A percentile compares a stretch with the other conserved stretches of the same genome.
phyloP scores from a whole-genome alignment of 2,113 vertebrate genomes.

The Sisor rabdophorus region DNA sequence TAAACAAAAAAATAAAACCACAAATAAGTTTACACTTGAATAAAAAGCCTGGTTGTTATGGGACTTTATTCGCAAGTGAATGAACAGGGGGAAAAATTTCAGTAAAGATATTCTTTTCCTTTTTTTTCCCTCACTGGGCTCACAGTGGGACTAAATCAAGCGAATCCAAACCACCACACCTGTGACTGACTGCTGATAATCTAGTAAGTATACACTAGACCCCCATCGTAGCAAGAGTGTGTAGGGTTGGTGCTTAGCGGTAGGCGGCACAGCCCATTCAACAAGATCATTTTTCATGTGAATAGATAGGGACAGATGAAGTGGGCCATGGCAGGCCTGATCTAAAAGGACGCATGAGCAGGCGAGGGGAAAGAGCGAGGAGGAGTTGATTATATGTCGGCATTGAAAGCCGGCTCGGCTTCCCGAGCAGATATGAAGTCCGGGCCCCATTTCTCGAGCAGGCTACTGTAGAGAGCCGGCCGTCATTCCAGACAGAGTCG shows the following conservation, averaged over 20 bases:
- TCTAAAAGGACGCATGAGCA: slow-evolving; percentile 43
- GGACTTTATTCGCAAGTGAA: slow-evolving; percentile 11
- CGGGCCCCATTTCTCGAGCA: slow-evolving; percentile 53
- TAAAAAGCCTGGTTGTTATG: background rate
- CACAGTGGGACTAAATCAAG: slow-evolving; percentile 50
- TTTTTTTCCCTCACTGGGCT: slow-evolving; percentile 20
- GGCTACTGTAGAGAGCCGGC: slow-evolving; percentile 57
- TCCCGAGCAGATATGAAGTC: slow-evolving; percentile 62
- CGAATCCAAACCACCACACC: slow-evolving; percentile 57
- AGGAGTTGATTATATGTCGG: slow-evolving; percentile 40
- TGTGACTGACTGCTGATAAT: slow-evolving; percentile 57
- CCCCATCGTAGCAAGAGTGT: background rate
- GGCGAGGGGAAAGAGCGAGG: slow-evolving; percentile 23
- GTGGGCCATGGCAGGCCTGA: slow-evolving; percentile 16
- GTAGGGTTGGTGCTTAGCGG: background rate
- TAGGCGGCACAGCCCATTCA: slow-evolving; percentile 34
- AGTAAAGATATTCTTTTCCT: slow-evolving; percentile 46
- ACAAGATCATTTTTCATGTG: slow-evolving; percentile 48
- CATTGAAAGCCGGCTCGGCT: slow-evolving; percentile 30
- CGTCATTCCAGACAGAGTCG: slow-evolving; percentile 51
- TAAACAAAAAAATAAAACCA: slow-evolving; percentile 42
- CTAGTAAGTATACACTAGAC: slow-evolving; percentile 48
- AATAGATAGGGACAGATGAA: slow-evolving; percentile 46
- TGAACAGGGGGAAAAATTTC: background rate
- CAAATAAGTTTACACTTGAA: slow-evolving; percentile 43